Base-by-base conservation (phyloP, 2,888 invertebrate genomes). In the Masnerella sp. region DNA sequence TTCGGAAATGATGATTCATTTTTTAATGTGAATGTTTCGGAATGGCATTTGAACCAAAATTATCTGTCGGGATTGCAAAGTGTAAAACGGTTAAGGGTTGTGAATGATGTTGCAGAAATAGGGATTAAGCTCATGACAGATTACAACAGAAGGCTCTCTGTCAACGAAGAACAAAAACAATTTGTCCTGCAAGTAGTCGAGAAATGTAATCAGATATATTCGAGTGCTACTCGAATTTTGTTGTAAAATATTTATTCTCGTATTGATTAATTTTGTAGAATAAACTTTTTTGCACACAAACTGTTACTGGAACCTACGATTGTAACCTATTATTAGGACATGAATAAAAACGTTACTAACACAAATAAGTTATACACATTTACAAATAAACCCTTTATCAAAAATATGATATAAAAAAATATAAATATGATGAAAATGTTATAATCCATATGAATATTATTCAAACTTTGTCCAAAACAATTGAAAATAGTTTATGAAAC, bases 91-190 rank as follows among this genome's bases (percentile, higher is more conserved):
- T 25, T 52, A 20, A 36, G 15, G n/a, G 38, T 22, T 69, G 69
- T 69, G 5, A 69, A 62, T 30, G 61, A 69, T 36, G 12, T 45
- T n/a, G 69, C 61, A 8, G 69, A 69, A 61, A 69, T 61, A 45
- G 61, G 51, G 8, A 42, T 69, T 12, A 28, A 45, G 9, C 12
- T 62, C 17, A 69, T 69, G 0, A 61, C 52, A 38, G 47, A 54
- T 2, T 69, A 54, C 18, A 69, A 69, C 20, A 40, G 62, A 34
- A 52, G 42, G 22, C 18, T 69, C 38, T 40, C 51, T 32, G 17
- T 18, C 11, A 52, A 36, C 5, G 36, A 38, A 14, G 38, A 52
- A 22, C 38, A 52, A 15, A 52, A 52, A 9, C 25, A 40, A 11
- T 56, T 18, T 28, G 30, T 59, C 18, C 28, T 69, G 14, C 69